Evolutionary conservation across 2,113 vertebrate genomes (phyloP).

Genomic region (Cyphomyrus discorhynchus): DNA sequence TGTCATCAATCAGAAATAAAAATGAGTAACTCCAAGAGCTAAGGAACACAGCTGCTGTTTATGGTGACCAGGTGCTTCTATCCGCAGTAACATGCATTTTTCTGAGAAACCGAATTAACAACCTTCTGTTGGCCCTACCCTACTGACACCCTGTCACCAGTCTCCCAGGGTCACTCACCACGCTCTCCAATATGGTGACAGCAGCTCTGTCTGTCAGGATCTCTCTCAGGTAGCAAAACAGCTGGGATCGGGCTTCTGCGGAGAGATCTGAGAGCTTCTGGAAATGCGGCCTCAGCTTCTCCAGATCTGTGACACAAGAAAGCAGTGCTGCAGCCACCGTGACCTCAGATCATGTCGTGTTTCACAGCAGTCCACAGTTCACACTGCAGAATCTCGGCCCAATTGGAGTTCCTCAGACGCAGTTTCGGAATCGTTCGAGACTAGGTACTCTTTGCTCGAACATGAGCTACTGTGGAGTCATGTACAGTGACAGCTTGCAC

Average conservation of each 20-base stretch:
- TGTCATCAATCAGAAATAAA: neutral
- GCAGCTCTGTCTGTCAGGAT: conserved; percentile 51
- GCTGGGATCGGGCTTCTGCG: conserved; percentile 29
- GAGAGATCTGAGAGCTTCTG: conserved; percentile 57
- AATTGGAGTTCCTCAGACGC: neutral
- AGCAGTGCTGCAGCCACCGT: neutral
- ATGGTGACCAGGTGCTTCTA: neutral
- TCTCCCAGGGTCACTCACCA: conserved; percentile 54
- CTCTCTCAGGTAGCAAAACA: conserved; percentile 53
- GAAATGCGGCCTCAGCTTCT: conserved; percentile 44
- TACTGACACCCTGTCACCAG: neutral
- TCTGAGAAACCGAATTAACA: neutral
- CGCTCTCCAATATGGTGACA: conserved; percentile 58
- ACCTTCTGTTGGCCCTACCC: neutral
- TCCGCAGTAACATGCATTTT: neutral
- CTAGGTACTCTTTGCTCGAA: neutral
- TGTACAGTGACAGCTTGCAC: neutral
- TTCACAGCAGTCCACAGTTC: neutral
- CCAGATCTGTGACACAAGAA: conserved; percentile 36
- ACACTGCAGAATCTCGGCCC: neutral
- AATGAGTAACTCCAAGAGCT: neutral
- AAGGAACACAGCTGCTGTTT: neutral
- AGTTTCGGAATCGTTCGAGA: neutral
- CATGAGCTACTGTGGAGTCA: neutral
- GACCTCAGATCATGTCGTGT: neutral